Base-by-base conservation (phyloP, 2,797 vertebrate genomes). In the Pseudomugil tenellus region DNA sequence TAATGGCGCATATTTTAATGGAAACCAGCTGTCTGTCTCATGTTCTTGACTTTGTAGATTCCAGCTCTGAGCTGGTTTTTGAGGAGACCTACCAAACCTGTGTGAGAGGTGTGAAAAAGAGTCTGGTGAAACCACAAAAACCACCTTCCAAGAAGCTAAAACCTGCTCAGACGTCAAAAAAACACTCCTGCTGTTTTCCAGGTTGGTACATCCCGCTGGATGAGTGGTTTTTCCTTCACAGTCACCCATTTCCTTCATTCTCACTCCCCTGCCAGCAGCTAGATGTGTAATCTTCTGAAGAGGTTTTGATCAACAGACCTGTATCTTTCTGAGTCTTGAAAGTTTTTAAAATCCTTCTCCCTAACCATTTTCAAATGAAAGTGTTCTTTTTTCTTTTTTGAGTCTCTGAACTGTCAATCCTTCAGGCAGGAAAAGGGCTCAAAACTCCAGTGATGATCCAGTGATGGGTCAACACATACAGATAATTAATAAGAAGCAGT, bases 61-160 rank as follows among this genome's bases (percentile, higher is more conserved):
- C 95, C 73, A 93, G 92, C 34, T 86, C 95, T 5, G 96, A 96
- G 82, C 96, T 97, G 87, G 95, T 97, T 39, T 95, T 98, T 70
- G 95, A 96, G 87, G 96, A 98, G 76, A 94, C 95, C 23, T 96
- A 96, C 85, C 97, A 98, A 89, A 93, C 95, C 0, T 97, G 96
- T 14, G 85, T 96, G 57, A 95, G 93, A 21, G 95, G 96, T 34
- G 93, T 94, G 72, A 95, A 90, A 7, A 96, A 96, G 88, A 92
- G 93, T 77, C 92, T 95, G 77, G 80, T 91, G 52, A 90, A 96
- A 64, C 91, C 95, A 0, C 93, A 93, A 68, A 98, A 96, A 91
- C 83, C 94, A 1, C 93, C 95, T 12, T 87, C 94, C 74, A 97
- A 92, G 85, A 97, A 96, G 87, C 72, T 95, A 14, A 87, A 94